These are phyloP conservation scores for Bombus confusus DNA, from an alignment of 1,140 invertebrate species.

Conservation along the genomic window DNA sequence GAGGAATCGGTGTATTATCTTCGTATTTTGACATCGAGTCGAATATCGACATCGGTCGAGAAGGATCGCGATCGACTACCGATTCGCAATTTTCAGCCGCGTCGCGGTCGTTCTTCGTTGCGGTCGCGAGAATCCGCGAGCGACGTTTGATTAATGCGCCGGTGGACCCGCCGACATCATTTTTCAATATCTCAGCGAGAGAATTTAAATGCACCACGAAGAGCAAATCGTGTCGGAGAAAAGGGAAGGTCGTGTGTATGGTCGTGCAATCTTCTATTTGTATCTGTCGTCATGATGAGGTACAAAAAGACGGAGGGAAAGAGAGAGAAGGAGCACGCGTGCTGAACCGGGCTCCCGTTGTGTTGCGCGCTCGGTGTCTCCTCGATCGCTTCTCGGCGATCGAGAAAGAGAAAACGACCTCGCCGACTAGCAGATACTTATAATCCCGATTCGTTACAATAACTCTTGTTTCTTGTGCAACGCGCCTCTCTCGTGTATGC, in stretches of 20 bases:
- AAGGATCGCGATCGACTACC: background rate
- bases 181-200: slow-evolving; percentile 43
- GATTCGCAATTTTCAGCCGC: background rate
- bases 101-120: background rate
- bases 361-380: slow-evolving; percentile 26
- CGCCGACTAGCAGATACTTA: slow-evolving; percentile 50
- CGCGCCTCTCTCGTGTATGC: slow-evolving; percentile 23
- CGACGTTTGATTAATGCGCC: slow-evolving; percentile 30
- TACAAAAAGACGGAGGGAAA: slow-evolving; percentile 21
- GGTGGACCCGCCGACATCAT: slow-evolving; percentile 18
- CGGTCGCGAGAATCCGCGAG: slow-evolving; percentile 1
- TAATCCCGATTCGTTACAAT: slow-evolving; percentile 60
- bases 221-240: background rate
- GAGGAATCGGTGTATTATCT: background rate
- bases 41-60: background rate
- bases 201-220: slow-evolving; percentile 19
- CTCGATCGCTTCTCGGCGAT: slow-evolving; percentile 24
- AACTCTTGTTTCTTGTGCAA: slow-evolving; percentile 55
- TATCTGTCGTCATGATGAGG: slow-evolving; percentile 45
- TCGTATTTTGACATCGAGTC: background rate
- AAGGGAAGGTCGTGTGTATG: slow-evolving; percentile 11
- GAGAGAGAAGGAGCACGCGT: background rate
- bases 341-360: slow-evolving; percentile 28
- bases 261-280: slow-evolving; percentile 49
- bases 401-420: slow-evolving; percentile 42